phyloP scores from a whole-genome alignment of 2,888 invertebrate genomes.

The Acanthococcus lagerstroemiae region DNA sequence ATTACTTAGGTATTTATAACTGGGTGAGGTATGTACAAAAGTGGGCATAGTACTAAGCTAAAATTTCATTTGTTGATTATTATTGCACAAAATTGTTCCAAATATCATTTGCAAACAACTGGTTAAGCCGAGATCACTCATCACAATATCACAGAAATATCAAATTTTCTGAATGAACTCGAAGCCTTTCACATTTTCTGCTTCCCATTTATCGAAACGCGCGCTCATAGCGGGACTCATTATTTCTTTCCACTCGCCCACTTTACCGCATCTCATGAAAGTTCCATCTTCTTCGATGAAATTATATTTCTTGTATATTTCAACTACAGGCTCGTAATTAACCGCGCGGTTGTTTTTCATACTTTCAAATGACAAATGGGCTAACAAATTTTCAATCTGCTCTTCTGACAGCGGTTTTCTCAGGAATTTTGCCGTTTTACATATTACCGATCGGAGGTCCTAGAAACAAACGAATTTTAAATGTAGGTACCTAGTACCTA shows the following conservation, averaged over 20 bases:
- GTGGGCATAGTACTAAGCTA: too few relatives aligned
- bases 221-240: slow-evolving; percentile 41
- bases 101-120: too few relatives aligned
- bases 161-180: too few relatives aligned
- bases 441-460: slow-evolving; percentile 44
- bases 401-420: slow-evolving; percentile 41
- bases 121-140: too few relatives aligned
- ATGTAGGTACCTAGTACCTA: too few relatives aligned
- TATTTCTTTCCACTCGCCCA: slow-evolving; percentile 42
- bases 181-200: slow-evolving; percentile 39
- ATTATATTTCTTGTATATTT: slow-evolving; percentile 39
- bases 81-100: too few relatives aligned
- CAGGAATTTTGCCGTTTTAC: slow-evolving; percentile 43
- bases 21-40: too few relatives aligned
- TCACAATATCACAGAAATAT: too few relatives aligned
- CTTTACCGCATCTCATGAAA: slow-evolving; percentile 42
- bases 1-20: too few relatives aligned
- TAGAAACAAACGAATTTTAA: slow-evolving; percentile 33
- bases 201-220: slow-evolving; percentile 46
- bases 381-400: slow-evolving; percentile 41
- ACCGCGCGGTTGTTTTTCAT: slow-evolving; percentile 53
- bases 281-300: slow-evolving; percentile 39
- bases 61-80: too few relatives aligned
- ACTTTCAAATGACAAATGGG: slow-evolving; percentile 46
- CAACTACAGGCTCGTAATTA: slow-evolving; percentile 45